Base-by-base conservation (phyloP, 23 tunicate genomes). In the Halocynthia roretzi region DNA sequence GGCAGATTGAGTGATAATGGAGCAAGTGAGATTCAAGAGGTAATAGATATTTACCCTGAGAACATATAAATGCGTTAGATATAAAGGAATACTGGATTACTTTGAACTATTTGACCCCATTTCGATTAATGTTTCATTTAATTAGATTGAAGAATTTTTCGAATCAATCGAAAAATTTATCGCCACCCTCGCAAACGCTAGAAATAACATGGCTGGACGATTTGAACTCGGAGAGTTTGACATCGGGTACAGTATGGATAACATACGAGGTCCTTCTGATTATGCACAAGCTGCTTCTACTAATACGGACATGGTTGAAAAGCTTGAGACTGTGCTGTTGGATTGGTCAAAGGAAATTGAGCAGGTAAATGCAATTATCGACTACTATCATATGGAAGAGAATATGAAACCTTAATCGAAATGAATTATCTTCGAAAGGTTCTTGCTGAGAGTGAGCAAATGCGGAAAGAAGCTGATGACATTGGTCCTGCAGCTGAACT, bases 401-500 rank as follows among this genome's bases (percentile, higher is more conserved):
- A 18, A 60, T 15, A 60, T 60, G 17, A 60, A 60, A 60, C 44
- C 2, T 60, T 60, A 15, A 15, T 15, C 17, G 2, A 60, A 15
- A 15, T 60, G 64, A 18, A 60, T 15, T 15, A 15, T 60, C 17
- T 60, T 60, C 48, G 5, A 44, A n/a, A 92, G 98, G 99, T 96
- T 71, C 66, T 96, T 56, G 96, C 99, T 12, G 93, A 96, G 72
- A 86, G 94, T 80, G 99, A 96, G 81, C 99, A 96, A 61, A 96
- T 96, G 99, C 77, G 99, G 2, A 96, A 96, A 69, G 99, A 96
- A 75, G 99, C 99, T 5, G 99, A 96, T 72, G 99, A 96, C 70
- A 96, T 96, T 56, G 99, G 99, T 50, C 99, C 99, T 9, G 91
- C 99, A 62, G 99, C 99, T 2, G 99, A 96, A 70, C 71, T 96